Evolutionary conservation across 2,888 invertebrate species (phyloP).

Genomic region (Drosophila quinaria): DNA sequence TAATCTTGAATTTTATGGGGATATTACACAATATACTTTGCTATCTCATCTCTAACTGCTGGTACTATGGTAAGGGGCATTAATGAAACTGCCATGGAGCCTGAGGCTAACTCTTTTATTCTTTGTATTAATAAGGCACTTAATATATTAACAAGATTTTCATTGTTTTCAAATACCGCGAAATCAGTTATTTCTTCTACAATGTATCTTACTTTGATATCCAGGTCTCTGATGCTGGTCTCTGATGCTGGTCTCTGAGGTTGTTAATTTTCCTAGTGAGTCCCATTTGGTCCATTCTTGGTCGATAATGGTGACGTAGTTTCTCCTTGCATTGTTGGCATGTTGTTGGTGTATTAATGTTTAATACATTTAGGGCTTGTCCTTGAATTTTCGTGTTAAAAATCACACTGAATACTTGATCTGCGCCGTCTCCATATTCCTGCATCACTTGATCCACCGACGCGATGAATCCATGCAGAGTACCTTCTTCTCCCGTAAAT

Average conservation of each 20-base stretch:
- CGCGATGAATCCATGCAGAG: background rate
- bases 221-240: too few relatives aligned
- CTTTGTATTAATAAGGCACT: too few relatives aligned
- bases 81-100: too few relatives aligned
- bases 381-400: slow-evolving; percentile 6
- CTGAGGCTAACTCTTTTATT: too few relatives aligned
- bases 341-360: background rate
- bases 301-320: slow-evolving; percentile 1
- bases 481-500: slow-evolving; percentile 1
- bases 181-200: too few relatives aligned
- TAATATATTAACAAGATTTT: too few relatives aligned
- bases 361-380: background rate
- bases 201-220: too few relatives aligned
- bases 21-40: too few relatives aligned
- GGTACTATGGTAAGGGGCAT: too few relatives aligned
- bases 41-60: too few relatives aligned
- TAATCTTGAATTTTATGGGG: too few relatives aligned
- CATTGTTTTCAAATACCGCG: too few relatives aligned
- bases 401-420: slow-evolving; percentile 5
- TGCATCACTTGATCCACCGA: background rate
- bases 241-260: background rate
- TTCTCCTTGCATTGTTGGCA: background rate
- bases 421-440: background rate
- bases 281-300: background rate
- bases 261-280: background rate